phyloP scores from a whole-genome alignment of 2,113 vertebrate species.

The Neolamprologus caudopunctatus region DNA sequence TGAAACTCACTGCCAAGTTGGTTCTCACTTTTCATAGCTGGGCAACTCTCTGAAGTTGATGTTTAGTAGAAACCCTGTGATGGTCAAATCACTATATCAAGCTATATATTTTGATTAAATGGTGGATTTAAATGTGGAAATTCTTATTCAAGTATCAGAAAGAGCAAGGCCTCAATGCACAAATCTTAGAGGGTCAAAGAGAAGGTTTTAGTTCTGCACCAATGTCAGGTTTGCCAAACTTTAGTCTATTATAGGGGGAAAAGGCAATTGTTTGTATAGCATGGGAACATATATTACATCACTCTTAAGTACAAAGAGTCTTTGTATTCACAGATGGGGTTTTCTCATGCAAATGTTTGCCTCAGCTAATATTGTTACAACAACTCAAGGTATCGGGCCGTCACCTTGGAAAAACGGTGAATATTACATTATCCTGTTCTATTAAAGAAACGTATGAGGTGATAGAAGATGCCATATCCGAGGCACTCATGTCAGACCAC shows the following conservation, averaged over 20 bases:
- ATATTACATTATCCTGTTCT: slow-evolving; percentile 20
- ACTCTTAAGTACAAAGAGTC: slow-evolving; percentile 28
- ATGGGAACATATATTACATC: slow-evolving; percentile 41
- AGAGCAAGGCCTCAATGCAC: not conserved
- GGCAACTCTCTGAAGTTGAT: not conserved
- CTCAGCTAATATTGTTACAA: slow-evolving; percentile 7
- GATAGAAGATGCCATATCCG: slow-evolving; percentile 49
- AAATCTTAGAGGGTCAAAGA: not conserved
- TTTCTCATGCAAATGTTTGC: slow-evolving; percentile 43
- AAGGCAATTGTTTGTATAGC: slow-evolving; percentile 25
- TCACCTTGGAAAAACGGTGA: slow-evolving; percentile 7
- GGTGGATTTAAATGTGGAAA: slow-evolving; percentile 17
- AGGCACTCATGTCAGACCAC: slow-evolving; percentile 60
- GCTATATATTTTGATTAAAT: not conserved
- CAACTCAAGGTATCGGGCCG: not conserved
- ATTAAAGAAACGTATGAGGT: slow-evolving; percentile 48
- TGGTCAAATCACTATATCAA: not conserved
- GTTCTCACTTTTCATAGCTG: not conserved
- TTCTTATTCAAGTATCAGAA: not conserved
- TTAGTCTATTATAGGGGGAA: not conserved
- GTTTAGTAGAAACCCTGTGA: not conserved
- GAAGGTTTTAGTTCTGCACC: not conserved
- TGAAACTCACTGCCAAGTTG: not conserved
- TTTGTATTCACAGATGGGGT: slow-evolving; percentile 39
- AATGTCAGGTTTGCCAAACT: slow-evolving; percentile 8